Evolutionary conservation across 1,140 invertebrate genomes (phyloP).

Genomic region (Eciton burchellii): DNA sequence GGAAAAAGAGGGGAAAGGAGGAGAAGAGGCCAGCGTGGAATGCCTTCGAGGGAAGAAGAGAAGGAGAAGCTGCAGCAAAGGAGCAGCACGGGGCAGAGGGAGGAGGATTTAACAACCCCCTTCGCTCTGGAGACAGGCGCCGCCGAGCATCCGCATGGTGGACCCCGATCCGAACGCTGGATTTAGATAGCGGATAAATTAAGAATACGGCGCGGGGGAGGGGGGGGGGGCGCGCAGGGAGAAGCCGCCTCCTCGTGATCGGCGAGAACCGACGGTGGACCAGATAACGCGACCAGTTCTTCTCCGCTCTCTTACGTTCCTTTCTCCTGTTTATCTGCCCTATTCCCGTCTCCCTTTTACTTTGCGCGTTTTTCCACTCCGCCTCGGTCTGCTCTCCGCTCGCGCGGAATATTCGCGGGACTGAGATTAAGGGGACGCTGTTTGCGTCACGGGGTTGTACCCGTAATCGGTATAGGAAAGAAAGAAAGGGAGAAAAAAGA

Average conservation of each 20-base stretch:
- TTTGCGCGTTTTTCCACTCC: background rate
- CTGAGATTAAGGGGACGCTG: constrained; percentile 47
- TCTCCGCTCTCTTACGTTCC: background rate
- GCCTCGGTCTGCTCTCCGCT: background rate
- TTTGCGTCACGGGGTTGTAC: background rate
- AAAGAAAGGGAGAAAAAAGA: background rate
- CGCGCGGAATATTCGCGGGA: constrained; percentile 6
- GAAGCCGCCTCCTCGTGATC: constrained; percentile 23
- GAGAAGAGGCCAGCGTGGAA: background rate
- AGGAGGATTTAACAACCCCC: constrained; percentile 28
- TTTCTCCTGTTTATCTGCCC: too few species aligned
- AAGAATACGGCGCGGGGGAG: too few species aligned
- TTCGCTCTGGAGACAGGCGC: background rate
- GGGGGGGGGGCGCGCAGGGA: background rate
- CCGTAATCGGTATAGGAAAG: too few species aligned
- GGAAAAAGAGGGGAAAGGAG: constrained; percentile 13
- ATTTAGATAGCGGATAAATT: constrained; percentile 66
- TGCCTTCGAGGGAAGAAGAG: background rate
- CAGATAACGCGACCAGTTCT: constrained; percentile 27
- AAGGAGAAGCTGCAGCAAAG: constrained; percentile 3
- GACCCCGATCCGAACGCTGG: constrained; percentile 38
- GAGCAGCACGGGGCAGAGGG: background rate
- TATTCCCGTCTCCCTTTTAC: background rate
- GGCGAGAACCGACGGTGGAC: constrained; percentile 41
- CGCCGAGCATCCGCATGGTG: constrained; percentile 1